Evolutionary conservation across 2,797 vertebrate species (phyloP), one percentile per base, ranked within the genome.

Genomic region (Borostomias antarcticus): DNA sequence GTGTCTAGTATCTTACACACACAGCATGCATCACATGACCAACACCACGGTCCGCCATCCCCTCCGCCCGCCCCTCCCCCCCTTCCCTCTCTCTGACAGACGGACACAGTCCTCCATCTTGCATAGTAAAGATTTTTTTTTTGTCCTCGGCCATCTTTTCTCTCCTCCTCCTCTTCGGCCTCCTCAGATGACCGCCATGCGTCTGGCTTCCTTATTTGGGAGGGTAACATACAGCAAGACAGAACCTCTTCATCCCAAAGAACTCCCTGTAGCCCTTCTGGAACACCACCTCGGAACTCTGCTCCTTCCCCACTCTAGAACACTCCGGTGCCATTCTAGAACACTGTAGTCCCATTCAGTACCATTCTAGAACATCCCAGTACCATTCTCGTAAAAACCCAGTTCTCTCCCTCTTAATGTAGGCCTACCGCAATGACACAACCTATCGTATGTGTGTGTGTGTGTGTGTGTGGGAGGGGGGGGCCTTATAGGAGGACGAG

Each of bases 21-120:
- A 75, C 84, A 72, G 70, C 90, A 90, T 91, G 87, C 90, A 89
- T 84, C 79, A 86, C 77, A 85, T 71, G 68, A 78, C 70, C 65
- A 71, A n/a, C n/a, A 79, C 74, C 76, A 82, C 47, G 47, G 47
- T 58, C 29, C 66, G 45, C 62, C 68, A 48, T 8, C 62, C 59
- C 2, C 29, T 32, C 6, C 58, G 3, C 40, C 2, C 33, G 35
- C 17, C 29, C 26, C 21, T 19, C 1, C 9, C 19, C 32, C 10
- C 64, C 3, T 66, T 3, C 37, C n/a, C 4, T 33, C 13, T 13
- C n/a, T 21, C 13, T 48, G 7, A 1, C 37, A n/a, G 1, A 19
- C 15, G 1, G 1, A n/a, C n/a, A n/a, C 43, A 26, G 51, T 68
- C 37, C 71, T 68, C 47, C 78, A 81, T 86, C 82, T 91, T 91